Evolutionary conservation across 2,113 vertebrate species (phyloP).

Genomic region (Syrmaticus mikado): DNA sequence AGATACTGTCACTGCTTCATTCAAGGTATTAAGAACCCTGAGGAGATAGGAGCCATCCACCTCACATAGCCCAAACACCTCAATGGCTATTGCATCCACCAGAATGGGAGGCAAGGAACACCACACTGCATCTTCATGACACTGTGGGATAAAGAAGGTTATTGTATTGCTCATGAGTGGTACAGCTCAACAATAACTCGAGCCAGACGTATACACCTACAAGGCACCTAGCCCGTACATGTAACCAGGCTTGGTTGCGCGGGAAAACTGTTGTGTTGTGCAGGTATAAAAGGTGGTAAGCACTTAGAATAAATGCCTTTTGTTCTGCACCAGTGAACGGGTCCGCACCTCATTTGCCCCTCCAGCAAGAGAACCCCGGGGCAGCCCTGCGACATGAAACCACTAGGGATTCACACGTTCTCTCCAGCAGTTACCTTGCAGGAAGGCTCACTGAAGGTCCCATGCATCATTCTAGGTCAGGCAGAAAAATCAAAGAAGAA

Average conservation of each 20-base stretch:
- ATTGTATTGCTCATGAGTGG: too few species aligned
- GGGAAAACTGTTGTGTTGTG: too few species aligned
- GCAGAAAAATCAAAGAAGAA: neutral
- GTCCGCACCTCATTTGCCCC: too few species aligned
- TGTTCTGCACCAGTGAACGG: too few species aligned
- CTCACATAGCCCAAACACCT: neutral
- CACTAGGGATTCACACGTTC: neutral
- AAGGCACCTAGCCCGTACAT: too few species aligned
- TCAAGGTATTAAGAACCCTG: neutral
- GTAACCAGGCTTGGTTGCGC: too few species aligned
- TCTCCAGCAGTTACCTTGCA: neutral
- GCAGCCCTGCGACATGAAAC: neutral
- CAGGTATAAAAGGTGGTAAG: too few species aligned
- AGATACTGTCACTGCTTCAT: neutral
- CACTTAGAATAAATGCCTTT: too few species aligned
- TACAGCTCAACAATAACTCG: too few species aligned
- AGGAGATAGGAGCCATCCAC: neutral
- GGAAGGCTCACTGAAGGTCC: accelerated
- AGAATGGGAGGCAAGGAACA: neutral
- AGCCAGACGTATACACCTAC: too few species aligned
- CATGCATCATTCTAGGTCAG: neutral
- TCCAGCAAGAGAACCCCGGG: too few species aligned
- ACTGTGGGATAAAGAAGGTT: too few species aligned
- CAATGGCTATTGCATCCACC: neutral
- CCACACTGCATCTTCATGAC: neutral